phyloP scores from a whole-genome alignment of 2,113 vertebrate genomes.

The Poicephalus gulielmi region DNA sequence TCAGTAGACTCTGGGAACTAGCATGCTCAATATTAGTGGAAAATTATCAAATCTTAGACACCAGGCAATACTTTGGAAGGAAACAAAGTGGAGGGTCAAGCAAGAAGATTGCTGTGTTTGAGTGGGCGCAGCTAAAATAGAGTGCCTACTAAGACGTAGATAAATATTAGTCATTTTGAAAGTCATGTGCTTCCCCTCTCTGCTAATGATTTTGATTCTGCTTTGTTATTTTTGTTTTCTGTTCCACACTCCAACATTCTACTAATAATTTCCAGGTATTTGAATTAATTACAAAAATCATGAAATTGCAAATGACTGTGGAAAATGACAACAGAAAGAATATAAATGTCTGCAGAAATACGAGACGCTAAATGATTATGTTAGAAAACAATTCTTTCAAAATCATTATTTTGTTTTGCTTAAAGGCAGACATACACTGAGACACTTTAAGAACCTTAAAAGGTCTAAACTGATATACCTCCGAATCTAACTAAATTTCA shows the following conservation, averaged over 20 bases:
- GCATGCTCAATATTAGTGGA: background rate
- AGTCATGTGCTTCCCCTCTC: background rate
- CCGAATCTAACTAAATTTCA: background rate
- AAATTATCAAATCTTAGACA: background rate
- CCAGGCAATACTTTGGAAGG: background rate
- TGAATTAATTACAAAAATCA: background rate
- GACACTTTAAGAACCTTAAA: background rate
- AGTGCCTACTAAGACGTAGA: background rate
- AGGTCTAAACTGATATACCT: background rate
- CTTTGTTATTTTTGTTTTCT: background rate
- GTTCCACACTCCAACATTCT: background rate
- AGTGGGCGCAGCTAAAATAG: background rate
- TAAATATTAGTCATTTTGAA: background rate
- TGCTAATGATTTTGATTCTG: background rate
- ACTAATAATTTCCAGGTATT: background rate
- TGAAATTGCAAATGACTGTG: background rate
- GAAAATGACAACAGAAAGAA: background rate
- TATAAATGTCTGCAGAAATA: background rate
- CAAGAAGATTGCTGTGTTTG: background rate
- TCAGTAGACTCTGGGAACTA: background rate
- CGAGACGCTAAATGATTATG: background rate
- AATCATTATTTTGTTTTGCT: background rate
- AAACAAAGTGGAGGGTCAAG: background rate
- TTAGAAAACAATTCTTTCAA: background rate
- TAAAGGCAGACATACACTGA: background rate